These are phyloP conservation scores for Cacatua alba DNA, from an alignment of 2,113 vertebrate species.

Conservation along the genomic window DNA sequence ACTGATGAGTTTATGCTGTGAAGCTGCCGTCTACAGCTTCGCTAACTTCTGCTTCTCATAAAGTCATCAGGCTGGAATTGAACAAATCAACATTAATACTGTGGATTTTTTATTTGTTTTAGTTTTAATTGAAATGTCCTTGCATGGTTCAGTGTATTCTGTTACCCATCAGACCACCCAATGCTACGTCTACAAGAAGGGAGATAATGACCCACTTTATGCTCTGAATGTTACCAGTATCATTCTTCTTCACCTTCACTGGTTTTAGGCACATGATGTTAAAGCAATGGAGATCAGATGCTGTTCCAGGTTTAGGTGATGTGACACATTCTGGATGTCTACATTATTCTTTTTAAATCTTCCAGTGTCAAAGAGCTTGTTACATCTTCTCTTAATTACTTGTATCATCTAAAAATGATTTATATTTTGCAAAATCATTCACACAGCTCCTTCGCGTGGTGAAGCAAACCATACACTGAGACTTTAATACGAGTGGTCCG, in stretches of 20 bases:
- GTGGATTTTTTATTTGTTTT: neutral
- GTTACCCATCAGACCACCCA: neutral
- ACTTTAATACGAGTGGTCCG: neutral
- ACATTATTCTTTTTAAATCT: neutral
- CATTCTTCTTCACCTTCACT: neutral
- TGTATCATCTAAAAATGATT: neutral
- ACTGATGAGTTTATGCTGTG: neutral
- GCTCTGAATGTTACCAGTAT: neutral
- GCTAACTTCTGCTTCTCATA: neutral
- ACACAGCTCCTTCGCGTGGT: accelerated
- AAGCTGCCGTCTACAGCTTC: neutral
- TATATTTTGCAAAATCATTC: neutral
- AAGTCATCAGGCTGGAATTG: neutral
- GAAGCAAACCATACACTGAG: neutral
- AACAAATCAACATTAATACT: neutral
- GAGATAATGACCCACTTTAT: neutral
- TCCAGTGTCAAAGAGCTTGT: neutral
- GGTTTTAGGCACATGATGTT: neutral
- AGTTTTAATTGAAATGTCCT: neutral
- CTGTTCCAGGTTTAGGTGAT: neutral
- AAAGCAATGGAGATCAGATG: neutral
- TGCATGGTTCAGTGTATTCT: neutral
- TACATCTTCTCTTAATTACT: neutral
- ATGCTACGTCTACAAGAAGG: neutral
- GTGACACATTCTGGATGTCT: neutral